Evolutionary conservation across 2,113 vertebrate species (phyloP).

Genomic region (Eulacestoma nigropectus): DNA sequence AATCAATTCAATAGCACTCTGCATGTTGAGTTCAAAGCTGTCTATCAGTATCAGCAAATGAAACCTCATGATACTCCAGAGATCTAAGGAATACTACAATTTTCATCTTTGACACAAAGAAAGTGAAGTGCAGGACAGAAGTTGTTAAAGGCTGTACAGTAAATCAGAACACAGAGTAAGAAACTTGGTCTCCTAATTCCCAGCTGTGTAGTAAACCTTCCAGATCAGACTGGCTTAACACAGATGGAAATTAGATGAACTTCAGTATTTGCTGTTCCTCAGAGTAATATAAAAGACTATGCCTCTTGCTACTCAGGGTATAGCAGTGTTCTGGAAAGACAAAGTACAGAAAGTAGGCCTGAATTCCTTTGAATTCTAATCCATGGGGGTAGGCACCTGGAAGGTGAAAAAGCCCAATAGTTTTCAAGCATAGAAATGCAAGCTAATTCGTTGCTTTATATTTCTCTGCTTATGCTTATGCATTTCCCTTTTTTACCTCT

Average conservation of each 20-base stretch:
- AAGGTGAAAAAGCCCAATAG: not conserved
- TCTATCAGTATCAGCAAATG: not conserved
- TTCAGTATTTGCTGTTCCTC: not conserved
- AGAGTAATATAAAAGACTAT: not conserved
- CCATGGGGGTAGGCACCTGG: not conserved
- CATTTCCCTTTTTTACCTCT: not conserved
- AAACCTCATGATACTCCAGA: not conserved
- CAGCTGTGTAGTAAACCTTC: not conserved
- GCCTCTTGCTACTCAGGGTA: not conserved
- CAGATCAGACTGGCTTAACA: not conserved
- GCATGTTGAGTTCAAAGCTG: not conserved
- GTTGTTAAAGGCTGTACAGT: not conserved
- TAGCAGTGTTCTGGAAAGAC: not conserved
- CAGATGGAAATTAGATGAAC: not conserved
- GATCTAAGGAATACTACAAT: not conserved
- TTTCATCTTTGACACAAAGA: not conserved
- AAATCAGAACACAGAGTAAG: not conserved
- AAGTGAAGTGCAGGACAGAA: not conserved
- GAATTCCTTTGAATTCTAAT: not conserved
- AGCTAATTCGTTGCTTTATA: not conserved
- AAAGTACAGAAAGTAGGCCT: not conserved
- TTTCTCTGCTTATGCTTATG: not conserved
- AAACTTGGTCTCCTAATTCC: not conserved
- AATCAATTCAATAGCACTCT: not conserved
- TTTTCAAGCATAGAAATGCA: not conserved